Evolutionary conservation across 1,140 invertebrate species (phyloP).

Genomic region (Teleopsis dalmanni): DNA sequence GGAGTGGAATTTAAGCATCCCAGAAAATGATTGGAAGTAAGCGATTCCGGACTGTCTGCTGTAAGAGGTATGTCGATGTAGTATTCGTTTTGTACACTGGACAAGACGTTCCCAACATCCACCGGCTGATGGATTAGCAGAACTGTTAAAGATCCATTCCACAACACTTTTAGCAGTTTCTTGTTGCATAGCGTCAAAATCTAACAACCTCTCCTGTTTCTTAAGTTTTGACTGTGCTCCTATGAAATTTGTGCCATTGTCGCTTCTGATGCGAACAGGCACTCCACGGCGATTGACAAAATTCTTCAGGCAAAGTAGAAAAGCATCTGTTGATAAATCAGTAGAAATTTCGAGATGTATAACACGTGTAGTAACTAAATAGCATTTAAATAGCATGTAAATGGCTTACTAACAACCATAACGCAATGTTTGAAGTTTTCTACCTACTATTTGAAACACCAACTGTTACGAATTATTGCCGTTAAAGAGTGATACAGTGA

Average conservation of each 20-base stretch:
- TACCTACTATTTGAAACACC: no score
- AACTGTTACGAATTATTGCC: no score
- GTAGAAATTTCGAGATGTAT: constrained; percentile 9
- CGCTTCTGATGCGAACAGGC: constrained; percentile 3
- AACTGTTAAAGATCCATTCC: constrained; percentile 10
- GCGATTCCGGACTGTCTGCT: constrained; percentile 17
- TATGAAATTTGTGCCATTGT: constrained; percentile 13
- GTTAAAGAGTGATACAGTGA: no score
- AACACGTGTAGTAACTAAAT: constrained; percentile 9
- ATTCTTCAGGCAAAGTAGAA: constrained; percentile 11
- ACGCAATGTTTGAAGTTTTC: no score
- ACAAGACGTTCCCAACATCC: constrained; percentile 26
- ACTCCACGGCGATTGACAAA: constrained; percentile 7
- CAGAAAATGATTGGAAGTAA: constrained; percentile 17
- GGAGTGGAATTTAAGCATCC: no score
- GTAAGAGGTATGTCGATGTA: constrained; percentile 13
- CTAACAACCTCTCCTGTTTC: not conserved
- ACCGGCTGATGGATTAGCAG: constrained; percentile 9
- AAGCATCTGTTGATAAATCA: constrained; percentile 11
- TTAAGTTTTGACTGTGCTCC: constrained; percentile 11
- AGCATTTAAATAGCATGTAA: no score
- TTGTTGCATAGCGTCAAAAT: not conserved
- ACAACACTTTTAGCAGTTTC: not conserved
- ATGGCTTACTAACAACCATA: no score
- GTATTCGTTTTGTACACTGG: constrained; percentile 17